Percentiles rank a stretch among this genome's conserved stretches.
Conservation (phyloP, 1,140 invertebrate species). For the Drosophila takahashii region DNA sequence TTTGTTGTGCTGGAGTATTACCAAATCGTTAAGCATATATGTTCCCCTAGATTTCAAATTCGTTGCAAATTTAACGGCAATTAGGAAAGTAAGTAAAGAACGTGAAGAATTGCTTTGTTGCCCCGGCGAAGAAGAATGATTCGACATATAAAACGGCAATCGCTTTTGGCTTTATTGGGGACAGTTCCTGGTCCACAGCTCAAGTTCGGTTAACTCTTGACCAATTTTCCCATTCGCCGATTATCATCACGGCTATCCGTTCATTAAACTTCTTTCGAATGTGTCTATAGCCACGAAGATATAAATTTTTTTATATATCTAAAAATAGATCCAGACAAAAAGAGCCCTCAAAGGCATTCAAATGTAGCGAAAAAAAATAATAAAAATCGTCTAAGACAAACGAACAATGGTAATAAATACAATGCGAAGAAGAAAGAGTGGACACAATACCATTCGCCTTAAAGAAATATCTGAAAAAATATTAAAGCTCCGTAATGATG, state of each 20-base stretch:
- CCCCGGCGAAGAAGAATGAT: constrained; percentile 28
- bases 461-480: constrained; percentile 16
- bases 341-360: constrained; percentile 35
- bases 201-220: constrained; percentile 36
- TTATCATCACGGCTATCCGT: constrained; percentile 37
- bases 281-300: constrained; percentile 21
- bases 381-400: constrained; percentile 42
- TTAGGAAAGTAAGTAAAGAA: constrained; percentile 62
- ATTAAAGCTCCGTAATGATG: constrained; percentile 36
- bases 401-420: constrained; percentile 49
- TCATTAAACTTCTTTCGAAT: constrained; percentile 55
- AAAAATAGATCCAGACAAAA: constrained; percentile 42
- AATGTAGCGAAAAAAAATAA: constrained; percentile 28
- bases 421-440: constrained; percentile 38
- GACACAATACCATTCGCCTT: constrained; percentile 30
- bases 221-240: constrained; percentile 45
- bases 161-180: constrained; percentile 34
- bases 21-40: constrained; percentile 20
- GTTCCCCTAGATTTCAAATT: constrained; percentile 27
- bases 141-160: constrained; percentile 37
- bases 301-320: constrained; percentile 22
- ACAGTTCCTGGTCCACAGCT: constrained; percentile 32
- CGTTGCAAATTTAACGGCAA: constrained; percentile 71
- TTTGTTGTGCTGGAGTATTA: constrained; percentile 5
- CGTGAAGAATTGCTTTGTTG: constrained; percentile 25